Base-by-base conservation (phyloP, 2,797 vertebrate species). In the Diglossa cyanea region DNA sequence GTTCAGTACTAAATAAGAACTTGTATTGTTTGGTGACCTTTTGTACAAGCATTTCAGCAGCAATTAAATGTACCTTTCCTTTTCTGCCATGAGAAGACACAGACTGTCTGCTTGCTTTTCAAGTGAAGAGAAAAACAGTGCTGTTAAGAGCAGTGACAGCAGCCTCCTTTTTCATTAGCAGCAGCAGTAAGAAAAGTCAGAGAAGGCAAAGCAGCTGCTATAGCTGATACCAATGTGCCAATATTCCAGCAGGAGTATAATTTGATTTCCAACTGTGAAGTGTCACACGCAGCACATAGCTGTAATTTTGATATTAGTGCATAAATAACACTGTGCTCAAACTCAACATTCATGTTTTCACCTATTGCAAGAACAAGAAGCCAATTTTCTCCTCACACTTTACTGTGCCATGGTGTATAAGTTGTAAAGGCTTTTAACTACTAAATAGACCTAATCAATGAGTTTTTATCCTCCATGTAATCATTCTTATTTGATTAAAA, bases 21-120 rank as follows among this genome's bases (percentile, higher is more conserved):
- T 89, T 93, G 63, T 50, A 91, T 92, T 97, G 95, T 97, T 96
- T 95, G 92, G 84, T 97, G 97, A 98, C 96, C 97, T 98, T 98
- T 97, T 91, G 97, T 95, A 94, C 91, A 83, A 93, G 91, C 31
- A 87, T 96, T 97, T 97, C 97, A 96, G 96, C 95, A 97, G 89
- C 97, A 98, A 98, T 98, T 98, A 98, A 96, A 95, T 94, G 88
- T 93, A 95, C 90, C 76, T 95, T 92, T 91, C 92, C 91, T 67
- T 50, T 51, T 44, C 72, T 62, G 80, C 82, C 94, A 91, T 51
- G 31, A 96, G 94, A 93, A 96, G 95, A 92, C 87, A 78, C 51
- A 93, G 90, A 79, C 73, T 83, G 81, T 93, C 96, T 97, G 77
- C 74, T 96, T 96, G 60, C 92, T 95, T 95, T 97, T 94, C 92